Percentiles rank a stretch among this genome's conserved stretches.
These are phyloP conservation scores for Scelioninae gen. 1 DNA, from an alignment of 2,888 invertebrate species.

Conservation along the genomic window DNA sequence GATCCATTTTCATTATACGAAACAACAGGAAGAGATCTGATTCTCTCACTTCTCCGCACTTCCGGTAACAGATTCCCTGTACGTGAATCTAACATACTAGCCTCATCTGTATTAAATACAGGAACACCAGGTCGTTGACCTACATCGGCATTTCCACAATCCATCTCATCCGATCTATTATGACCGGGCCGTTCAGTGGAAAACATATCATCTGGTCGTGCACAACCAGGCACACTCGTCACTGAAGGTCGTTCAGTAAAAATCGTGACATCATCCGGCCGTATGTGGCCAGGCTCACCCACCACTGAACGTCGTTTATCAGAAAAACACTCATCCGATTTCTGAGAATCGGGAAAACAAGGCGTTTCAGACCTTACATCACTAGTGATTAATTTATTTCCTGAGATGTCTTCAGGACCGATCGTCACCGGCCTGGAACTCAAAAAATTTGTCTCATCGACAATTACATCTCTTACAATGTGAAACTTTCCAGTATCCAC, in stretches of 20 bases:
- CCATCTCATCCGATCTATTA: too few relatives aligned
- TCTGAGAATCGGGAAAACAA: neutral
- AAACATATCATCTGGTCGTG: neutral
- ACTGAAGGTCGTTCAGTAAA: neutral
- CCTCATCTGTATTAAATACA: too few relatives aligned
- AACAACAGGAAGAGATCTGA: too few relatives aligned
- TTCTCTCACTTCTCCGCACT: too few relatives aligned
- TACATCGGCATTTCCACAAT: too few relatives aligned
- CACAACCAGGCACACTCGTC: neutral
- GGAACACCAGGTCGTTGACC: too few relatives aligned
- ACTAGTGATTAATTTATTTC: neutral
- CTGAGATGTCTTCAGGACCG: too few relatives aligned
- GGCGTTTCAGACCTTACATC: neutral
- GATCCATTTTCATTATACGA: too few relatives aligned
- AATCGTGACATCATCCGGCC: neutral
- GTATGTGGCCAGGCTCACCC: neutral
- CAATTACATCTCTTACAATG: constrained; percentile 8
- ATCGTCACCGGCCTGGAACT: constrained; percentile 8
- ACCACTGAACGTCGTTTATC: neutral
- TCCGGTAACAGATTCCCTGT: too few relatives aligned
- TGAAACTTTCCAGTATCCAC: neutral
- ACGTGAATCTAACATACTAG: too few relatives aligned
- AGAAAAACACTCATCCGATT: neutral
- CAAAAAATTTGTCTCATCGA: neutral
- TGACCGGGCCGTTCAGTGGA: neutral